phyloP scores from a whole-genome alignment of 2,888 invertebrate species.

The Dicycla oo region DNA sequence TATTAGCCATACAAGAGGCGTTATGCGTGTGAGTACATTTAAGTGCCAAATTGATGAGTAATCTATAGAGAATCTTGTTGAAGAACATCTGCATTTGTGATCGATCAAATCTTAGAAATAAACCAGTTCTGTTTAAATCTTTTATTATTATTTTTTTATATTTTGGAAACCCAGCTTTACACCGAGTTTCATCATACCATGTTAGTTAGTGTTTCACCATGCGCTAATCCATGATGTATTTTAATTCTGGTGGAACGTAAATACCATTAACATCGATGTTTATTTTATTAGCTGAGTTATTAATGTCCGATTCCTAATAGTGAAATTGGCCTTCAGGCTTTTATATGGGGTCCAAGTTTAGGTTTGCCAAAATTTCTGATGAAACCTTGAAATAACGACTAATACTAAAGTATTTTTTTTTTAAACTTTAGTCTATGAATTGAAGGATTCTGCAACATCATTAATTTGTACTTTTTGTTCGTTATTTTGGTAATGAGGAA shows the following conservation, averaged over 20 bases:
- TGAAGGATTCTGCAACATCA: background rate
- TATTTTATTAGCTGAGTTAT: no score
- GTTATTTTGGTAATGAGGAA: no score
- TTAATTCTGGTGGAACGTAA: no score
- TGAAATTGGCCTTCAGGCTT: no score
- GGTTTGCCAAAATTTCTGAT: background rate
- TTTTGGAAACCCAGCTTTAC: background rate
- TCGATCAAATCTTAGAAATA: background rate
- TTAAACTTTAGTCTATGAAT: background rate
- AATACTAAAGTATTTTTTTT: no score
- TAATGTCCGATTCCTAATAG: no score
- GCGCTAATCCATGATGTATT: no score
- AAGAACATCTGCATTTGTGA: conserved; percentile 3
- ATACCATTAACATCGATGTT: no score
- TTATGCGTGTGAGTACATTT: conserved; percentile 24
- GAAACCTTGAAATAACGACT: background rate
- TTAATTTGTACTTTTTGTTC: background rate
- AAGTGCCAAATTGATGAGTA: conserved; percentile 55
- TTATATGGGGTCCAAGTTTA: background rate
- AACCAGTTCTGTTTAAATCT: background rate
- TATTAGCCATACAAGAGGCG: conserved; percentile 28
- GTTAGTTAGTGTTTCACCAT: no score
- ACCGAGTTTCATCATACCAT: no score
- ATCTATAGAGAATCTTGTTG: conserved; percentile 17
- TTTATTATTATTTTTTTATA: background rate